These are phyloP conservation scores for Leptocoma aspasia DNA, from an alignment of 2,113 vertebrate species.

Conservation along the genomic window DNA sequence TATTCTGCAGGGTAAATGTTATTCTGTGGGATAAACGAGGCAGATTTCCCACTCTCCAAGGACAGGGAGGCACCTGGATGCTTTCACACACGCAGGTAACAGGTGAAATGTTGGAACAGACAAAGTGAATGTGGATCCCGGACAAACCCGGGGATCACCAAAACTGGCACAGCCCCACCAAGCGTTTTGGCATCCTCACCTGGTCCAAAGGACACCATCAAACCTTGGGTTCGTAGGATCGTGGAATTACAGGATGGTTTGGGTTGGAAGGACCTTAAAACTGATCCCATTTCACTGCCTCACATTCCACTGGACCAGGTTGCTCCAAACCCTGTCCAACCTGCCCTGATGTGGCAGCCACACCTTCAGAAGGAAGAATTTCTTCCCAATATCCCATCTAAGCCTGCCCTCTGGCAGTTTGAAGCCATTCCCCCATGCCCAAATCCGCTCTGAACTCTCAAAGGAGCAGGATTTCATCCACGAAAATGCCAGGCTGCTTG, in stretches of 20 bases:
- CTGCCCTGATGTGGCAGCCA: not conserved
- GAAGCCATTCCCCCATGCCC: not conserved
- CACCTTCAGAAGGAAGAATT: not conserved
- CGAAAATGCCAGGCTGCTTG: not conserved
- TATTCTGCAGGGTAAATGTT: not conserved
- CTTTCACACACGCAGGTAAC: not conserved
- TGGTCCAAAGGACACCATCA: not conserved
- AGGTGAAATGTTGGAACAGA: not conserved
- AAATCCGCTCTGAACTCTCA: not conserved
- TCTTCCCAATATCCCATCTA: rapidly evolving
- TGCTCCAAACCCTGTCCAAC: not conserved
- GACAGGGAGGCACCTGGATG: not conserved
- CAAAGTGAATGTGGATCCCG: not conserved
- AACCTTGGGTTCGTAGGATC: rapidly evolving
- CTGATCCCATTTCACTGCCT: rapidly evolving
- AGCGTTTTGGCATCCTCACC: not conserved
- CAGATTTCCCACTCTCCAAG: not conserved
- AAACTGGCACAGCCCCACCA: rapidly evolving
- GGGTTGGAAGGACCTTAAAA: not conserved
- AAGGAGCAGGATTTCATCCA: not conserved
- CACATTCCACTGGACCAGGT: not conserved
- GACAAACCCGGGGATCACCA: not conserved
- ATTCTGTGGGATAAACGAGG: not conserved
- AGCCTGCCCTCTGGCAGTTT: no score
- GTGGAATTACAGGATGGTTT: not conserved